A percentile compares a stretch with the other conserved stretches of the same genome.
Evolutionary conservation across 53 echinoderm and acorn worm species (phyloP).

Genomic region (Crossaster papposus): DNA sequence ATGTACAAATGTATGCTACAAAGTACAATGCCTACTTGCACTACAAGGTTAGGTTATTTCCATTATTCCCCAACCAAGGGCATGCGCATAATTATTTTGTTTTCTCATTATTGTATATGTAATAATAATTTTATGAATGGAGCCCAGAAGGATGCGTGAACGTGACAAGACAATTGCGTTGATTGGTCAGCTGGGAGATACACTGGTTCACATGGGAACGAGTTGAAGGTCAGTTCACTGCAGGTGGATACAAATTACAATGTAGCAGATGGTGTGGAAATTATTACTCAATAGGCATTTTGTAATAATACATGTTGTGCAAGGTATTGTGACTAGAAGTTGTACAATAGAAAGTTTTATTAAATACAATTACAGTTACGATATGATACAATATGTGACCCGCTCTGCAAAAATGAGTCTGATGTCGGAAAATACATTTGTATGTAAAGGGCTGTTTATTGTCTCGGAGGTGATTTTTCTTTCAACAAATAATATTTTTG

Average conservation of each 20-base stretch:
- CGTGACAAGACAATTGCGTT: conserved; percentile 19
- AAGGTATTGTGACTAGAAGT: too few relatives aligned
- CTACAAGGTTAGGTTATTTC: background rate
- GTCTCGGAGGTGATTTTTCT: too few relatives aligned
- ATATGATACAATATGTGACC: too few relatives aligned
- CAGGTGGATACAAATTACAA: background rate
- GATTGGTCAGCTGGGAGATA: background rate
- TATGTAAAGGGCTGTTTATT: too few relatives aligned
- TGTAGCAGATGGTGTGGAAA: background rate
- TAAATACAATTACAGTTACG: too few relatives aligned
- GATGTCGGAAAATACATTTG: too few relatives aligned
- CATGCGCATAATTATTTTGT: background rate
- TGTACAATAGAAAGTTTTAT: too few relatives aligned
- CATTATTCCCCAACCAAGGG: conserved; percentile 17
- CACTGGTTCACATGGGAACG: background rate
- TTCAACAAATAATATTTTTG: too few relatives aligned
- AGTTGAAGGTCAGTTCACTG: conserved; percentile 16
- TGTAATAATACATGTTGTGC: too few relatives aligned
- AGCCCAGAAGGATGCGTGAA: conserved; percentile 9
- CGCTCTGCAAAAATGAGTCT: too few relatives aligned
- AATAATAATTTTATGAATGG: conserved; percentile 42
- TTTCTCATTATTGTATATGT: background rate
- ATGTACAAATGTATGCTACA: too few relatives aligned
- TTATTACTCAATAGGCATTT: background rate
- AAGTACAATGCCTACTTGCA: background rate